phyloP scores from a whole-genome alignment of 2,888 invertebrate genomes.

The Melipona bicolor region DNA sequence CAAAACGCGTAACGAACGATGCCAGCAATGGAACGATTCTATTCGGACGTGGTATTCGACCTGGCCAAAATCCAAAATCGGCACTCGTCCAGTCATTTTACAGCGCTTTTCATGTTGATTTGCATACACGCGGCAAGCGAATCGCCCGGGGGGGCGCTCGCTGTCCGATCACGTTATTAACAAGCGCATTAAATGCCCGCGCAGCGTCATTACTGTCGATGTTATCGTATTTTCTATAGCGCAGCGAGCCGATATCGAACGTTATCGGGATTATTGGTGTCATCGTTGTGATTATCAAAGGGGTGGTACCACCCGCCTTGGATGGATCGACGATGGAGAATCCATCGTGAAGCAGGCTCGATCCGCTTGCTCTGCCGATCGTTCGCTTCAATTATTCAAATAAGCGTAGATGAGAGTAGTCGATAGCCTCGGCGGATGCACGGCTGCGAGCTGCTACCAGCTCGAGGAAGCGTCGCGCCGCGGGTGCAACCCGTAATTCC shows the following conservation, averaged over 20 bases:
- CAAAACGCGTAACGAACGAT: background rate
- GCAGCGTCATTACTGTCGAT: constrained; percentile 33
- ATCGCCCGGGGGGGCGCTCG: background rate
- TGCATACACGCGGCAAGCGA: background rate
- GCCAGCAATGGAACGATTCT: background rate
- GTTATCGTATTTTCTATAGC: constrained; percentile 46
- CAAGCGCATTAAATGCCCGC: constrained; percentile 33
- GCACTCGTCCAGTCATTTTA: background rate
- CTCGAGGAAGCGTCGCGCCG: constrained; percentile 32
- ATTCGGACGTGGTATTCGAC: too few species aligned
- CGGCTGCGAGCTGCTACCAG: background rate
- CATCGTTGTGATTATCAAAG: constrained; percentile 33
- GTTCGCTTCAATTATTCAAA: constrained; percentile 72
- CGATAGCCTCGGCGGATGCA: constrained; percentile 55
- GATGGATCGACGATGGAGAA: background rate
- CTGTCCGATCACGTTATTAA: constrained; percentile 41
- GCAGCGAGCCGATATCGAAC: constrained; percentile 6
- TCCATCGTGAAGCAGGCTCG: background rate
- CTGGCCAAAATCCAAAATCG: background rate
- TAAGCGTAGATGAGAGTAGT: constrained; percentile 60
- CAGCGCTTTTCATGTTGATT: background rate
- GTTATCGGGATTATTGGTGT: constrained; percentile 51
- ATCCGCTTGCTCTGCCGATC: constrained; percentile 6
- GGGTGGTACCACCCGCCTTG: background rate
- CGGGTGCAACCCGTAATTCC: constrained; percentile 59